Percentiles rank a stretch among this genome's conserved stretches.
Conservation (phyloP, 2,113 vertebrate species). For the Desmodus rotundus region DNA sequence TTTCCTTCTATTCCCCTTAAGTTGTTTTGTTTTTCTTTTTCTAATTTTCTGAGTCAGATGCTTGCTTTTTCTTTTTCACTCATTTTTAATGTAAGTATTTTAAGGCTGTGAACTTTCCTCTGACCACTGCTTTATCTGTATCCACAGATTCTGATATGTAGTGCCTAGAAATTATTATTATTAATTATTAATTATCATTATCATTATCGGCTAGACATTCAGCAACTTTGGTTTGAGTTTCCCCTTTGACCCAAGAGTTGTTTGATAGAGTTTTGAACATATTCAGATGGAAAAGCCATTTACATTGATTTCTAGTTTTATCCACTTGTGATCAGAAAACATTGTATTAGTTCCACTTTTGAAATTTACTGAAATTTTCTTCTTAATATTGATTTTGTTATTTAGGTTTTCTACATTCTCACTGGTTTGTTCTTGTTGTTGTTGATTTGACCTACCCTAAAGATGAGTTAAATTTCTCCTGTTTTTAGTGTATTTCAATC, state of each 20-base stretch:
- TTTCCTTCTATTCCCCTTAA: background rate
- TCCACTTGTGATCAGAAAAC: slow-evolving; percentile 9
- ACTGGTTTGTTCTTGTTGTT: background rate
- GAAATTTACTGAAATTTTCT: slow-evolving; percentile 37
- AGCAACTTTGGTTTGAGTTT: slow-evolving; percentile 15
- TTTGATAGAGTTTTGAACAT: slow-evolving; percentile 18
- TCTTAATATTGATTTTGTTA: slow-evolving; percentile 29
- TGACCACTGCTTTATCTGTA: background rate
- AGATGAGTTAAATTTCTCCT: slow-evolving; percentile 15
- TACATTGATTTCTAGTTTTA: slow-evolving; percentile 11
- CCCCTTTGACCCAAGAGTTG: background rate
- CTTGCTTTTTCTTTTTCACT: background rate
- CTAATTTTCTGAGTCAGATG: background rate
- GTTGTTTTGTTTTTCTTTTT: slow-evolving; percentile 21
- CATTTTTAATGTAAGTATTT: background rate
- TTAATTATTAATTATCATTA: background rate
- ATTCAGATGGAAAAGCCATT: slow-evolving; percentile 18
- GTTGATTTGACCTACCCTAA: background rate
- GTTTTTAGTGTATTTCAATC: slow-evolving; percentile 12
- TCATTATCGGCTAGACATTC: slow-evolving; percentile 24
- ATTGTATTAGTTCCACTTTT: background rate
- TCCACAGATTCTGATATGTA: background rate
- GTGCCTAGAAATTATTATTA: background rate
- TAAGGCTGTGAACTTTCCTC: background rate
- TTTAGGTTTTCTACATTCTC: slow-evolving; percentile 30